phyloP scores from a whole-genome alignment of 2,797 vertebrate genomes.

The Rallus crepitans region DNA sequence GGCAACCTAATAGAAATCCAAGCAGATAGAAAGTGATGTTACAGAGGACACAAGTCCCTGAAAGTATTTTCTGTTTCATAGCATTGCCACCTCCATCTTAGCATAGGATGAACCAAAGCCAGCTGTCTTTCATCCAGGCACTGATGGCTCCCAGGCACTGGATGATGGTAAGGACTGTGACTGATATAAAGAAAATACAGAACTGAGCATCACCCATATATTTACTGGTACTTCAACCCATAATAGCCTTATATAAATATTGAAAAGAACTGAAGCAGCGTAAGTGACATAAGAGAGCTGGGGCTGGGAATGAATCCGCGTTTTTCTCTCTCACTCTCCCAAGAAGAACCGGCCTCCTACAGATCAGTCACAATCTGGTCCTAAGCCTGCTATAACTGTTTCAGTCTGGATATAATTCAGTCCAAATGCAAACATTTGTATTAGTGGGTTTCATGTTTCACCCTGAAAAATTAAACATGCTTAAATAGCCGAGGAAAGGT shows the following conservation, averaged over 20 bases:
- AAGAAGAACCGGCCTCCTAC: conserved; percentile 35
- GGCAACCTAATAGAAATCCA: background rate
- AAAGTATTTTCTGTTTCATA: background rate
- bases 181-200: background rate
- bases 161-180: background rate
- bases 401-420: conserved; percentile 70
- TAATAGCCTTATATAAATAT: conserved; percentile 27
- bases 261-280: background rate
- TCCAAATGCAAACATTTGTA: conserved; percentile 69
- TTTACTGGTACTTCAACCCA: conserved; percentile 4
- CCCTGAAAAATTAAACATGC: conserved; percentile 70
- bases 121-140: conserved; percentile 5
- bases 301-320: background rate
- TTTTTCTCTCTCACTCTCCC: conserved; percentile 52
- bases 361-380: conserved; percentile 52
- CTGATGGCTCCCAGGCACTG: background rate
- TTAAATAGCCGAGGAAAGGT: conserved; percentile 66
- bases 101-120: background rate
- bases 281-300: conserved; percentile 20
- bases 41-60: background rate
- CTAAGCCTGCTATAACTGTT: conserved; percentile 52
- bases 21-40: background rate
- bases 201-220: conserved; percentile 10
- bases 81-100: background rate
- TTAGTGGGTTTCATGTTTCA: conserved; percentile 69